Conservation (phyloP, 2,888 invertebrate genomes). For the Fragum whitleyi region DNA sequence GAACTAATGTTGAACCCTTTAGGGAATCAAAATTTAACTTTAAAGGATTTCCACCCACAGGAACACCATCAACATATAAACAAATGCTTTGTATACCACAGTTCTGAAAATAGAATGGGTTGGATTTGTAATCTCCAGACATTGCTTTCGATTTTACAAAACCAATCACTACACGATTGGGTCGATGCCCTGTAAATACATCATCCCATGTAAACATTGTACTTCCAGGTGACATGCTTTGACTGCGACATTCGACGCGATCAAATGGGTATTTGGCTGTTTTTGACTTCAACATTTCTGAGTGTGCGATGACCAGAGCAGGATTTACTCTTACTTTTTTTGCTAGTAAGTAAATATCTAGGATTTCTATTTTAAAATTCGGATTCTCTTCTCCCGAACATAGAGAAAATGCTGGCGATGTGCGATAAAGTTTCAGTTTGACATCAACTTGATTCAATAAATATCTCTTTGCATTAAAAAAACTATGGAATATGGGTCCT, state of each 20-base stretch:
- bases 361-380: constrained; percentile 46
- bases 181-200: constrained; percentile 48
- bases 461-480: constrained; percentile 48
- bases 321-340: constrained; percentile 52
- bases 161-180: constrained; percentile 36
- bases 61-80: constrained; percentile 48
- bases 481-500: constrained; percentile 49
- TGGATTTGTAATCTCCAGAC: constrained; percentile 44
- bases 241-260: constrained; percentile 36
- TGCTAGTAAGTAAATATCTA: constrained; percentile 51
- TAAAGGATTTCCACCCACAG: constrained; percentile 48
- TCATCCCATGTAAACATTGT: constrained; percentile 49
- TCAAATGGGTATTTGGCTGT: constrained; percentile 55
- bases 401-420: constrained; percentile 54
- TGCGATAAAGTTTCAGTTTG: constrained; percentile 56
- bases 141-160: constrained; percentile 50
- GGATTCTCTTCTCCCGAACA: constrained; percentile 49
- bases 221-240: constrained; percentile 43
- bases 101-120: constrained; percentile 53
- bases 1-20: constrained; percentile 27
- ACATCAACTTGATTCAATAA: constrained; percentile 61
- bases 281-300: constrained; percentile 51
- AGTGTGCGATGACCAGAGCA: constrained; percentile 49
- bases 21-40: constrained; percentile 38
- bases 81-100: constrained; percentile 43